Percentiles rank a stretch among this genome's conserved stretches.
phyloP scores from a whole-genome alignment of 2,113 vertebrate species.

The Cololabis saira region DNA sequence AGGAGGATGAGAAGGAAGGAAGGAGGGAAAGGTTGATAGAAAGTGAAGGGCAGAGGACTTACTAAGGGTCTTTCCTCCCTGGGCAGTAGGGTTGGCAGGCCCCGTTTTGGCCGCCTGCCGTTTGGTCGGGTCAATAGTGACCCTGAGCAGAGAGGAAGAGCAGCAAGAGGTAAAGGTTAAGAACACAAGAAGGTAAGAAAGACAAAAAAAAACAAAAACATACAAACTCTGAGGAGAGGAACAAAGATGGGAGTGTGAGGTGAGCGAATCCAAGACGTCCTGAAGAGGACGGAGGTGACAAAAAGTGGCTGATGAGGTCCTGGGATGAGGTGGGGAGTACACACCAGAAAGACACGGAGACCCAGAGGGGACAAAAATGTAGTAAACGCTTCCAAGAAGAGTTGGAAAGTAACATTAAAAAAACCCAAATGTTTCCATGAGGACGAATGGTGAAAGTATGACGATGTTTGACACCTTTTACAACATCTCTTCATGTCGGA shows the following conservation, averaged over 20 bases:
- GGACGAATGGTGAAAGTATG: not conserved
- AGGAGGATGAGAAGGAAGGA: conserved; percentile 49
- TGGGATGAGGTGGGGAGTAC: conserved; percentile 19
- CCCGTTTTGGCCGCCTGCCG: conserved; percentile 84
- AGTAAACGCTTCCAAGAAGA: not conserved
- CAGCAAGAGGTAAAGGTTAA: conserved; percentile 71
- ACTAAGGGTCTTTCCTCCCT: conserved; percentile 86
- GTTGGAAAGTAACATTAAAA: not conserved
- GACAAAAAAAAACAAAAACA: conserved; percentile 38
- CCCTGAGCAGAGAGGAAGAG: conserved; percentile 81
- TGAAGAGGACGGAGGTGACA: conserved; percentile 27
- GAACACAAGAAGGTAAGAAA: conserved; percentile 66
- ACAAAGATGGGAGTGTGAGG: conserved; percentile 3
- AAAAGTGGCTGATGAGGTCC: conserved; percentile 18
- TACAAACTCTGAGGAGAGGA: conserved; percentile 40
- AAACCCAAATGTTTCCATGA: not conserved
- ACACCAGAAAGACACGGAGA: conserved; percentile 6
- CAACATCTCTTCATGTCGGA: not conserved
- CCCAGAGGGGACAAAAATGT: conserved; percentile 5
- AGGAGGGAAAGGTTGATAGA: conserved; percentile 65
- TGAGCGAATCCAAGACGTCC: conserved; percentile 34
- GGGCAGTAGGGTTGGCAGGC: conserved; percentile 76
- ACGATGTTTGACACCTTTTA: not conserved
- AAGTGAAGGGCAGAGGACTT: conserved; percentile 81
- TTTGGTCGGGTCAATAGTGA: conserved; percentile 86